phyloP scores from a whole-genome alignment of 2,113 vertebrate genomes.

The Plectropomus leopardus region DNA sequence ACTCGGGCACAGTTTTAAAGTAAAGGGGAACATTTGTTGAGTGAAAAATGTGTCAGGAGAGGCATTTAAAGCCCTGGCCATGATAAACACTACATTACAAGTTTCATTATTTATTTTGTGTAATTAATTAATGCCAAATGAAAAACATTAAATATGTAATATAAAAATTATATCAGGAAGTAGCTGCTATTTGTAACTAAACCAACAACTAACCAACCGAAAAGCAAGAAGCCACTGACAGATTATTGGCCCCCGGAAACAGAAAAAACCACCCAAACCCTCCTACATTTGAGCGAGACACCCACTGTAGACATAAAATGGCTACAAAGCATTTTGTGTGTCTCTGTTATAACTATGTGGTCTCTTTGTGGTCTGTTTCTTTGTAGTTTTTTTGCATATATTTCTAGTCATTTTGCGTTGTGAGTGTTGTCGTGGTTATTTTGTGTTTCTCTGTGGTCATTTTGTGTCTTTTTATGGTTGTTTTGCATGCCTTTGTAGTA shows the following conservation, averaged over 20 bases:
- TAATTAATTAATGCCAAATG: not conserved
- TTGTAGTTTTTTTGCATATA: not conserved
- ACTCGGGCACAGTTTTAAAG: not conserved
- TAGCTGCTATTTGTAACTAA: not conserved
- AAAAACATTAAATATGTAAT: not conserved
- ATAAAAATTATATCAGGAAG: not conserved
- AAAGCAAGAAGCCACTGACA: not conserved
- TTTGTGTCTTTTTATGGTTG: not conserved
- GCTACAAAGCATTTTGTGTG: not conserved
- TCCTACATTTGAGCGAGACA: not conserved
- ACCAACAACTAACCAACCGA: too few species aligned
- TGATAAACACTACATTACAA: not conserved
- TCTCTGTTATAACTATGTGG: not conserved
- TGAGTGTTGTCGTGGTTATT: too few species aligned
- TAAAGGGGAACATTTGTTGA: slow-evolving; percentile 25
- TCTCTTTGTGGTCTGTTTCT: not conserved
- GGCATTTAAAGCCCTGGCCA: not conserved
- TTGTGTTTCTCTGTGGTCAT: not conserved
- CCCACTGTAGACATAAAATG: not conserved
- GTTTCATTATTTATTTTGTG: not conserved
- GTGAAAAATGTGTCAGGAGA: not conserved
- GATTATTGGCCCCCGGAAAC: not conserved
- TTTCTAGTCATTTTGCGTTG: too few species aligned
- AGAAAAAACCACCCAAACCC: not conserved
- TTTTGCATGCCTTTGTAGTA: too few species aligned